Conservation (phyloP, 2,888 invertebrate species). For the Pristionchus mayeri region DNA sequence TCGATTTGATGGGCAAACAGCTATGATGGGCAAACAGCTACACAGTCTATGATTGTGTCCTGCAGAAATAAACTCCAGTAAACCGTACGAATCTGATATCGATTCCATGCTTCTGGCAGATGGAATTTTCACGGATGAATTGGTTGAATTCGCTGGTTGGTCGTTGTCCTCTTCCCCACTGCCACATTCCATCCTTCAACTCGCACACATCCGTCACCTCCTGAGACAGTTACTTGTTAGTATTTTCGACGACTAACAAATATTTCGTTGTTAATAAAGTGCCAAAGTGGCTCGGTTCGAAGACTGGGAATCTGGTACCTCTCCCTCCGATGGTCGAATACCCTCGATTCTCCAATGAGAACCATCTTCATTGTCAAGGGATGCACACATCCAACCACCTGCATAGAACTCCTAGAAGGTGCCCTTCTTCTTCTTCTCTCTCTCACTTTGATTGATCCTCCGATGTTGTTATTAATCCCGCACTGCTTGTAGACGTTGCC, state of each 20-base stretch:
- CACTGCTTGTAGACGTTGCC: not conserved
- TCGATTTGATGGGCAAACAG: not conserved
- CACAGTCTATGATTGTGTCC: too few relatives aligned
- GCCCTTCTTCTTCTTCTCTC: too few relatives aligned
- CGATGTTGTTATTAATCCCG: not conserved
- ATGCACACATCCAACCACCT: not conserved
- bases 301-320: too few relatives aligned
- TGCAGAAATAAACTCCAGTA: not conserved
- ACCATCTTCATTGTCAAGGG: not conserved
- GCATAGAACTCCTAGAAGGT: not conserved
- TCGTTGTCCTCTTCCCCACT: not conserved
- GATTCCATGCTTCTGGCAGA: not conserved
- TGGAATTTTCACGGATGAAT: not conserved
- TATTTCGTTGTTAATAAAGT: too few relatives aligned
- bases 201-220: not conserved
- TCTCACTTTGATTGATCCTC: not conserved
- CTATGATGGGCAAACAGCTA: not conserved
- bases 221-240: not conserved
- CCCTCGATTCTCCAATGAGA: not conserved
- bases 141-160: not conserved
- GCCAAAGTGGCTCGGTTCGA: too few relatives aligned
- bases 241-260: not conserved
- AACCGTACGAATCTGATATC: not conserved
- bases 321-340: not conserved
- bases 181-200: not conserved